Conservation (phyloP, 37 sponge, comb jelly and placozoan species). For the Ephydatia muelleri region DNA sequence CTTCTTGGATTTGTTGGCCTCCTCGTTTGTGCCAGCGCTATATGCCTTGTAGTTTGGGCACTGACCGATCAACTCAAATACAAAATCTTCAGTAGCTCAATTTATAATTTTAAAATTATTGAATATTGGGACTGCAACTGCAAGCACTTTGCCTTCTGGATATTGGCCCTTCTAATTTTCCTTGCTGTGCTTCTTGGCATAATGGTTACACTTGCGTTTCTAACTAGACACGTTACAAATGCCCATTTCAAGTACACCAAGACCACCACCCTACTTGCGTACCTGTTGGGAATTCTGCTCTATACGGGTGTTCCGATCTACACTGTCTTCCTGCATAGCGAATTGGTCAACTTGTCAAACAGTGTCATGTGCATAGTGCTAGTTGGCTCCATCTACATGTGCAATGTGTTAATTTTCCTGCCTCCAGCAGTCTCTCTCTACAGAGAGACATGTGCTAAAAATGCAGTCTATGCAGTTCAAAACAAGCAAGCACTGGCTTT, state of each 20-base stretch:
- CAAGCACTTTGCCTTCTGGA: neutral
- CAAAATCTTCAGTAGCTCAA: neutral
- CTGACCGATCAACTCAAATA: neutral
- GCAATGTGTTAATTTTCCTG: neutral
- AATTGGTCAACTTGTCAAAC: neutral
- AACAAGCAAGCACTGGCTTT: neutral
- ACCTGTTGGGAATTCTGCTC: neutral
- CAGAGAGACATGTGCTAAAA: neutral
- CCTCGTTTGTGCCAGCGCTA: neutral
- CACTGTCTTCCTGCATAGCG: neutral
- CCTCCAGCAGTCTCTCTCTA: neutral
- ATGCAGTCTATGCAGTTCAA: neutral
- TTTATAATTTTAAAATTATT: neutral
- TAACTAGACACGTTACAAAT: neutral
- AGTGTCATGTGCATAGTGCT: neutral
- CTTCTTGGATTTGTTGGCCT: neutral
- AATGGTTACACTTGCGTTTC: neutral
- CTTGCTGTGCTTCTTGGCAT: neutral
- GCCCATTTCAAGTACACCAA: neutral
- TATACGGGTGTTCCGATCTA: neutral
- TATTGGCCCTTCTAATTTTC: neutral
- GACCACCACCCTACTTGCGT: neutral
- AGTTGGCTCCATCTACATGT: neutral
- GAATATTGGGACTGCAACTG: neutral
- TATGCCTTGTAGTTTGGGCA: neutral